Conservation (phyloP, 2,113 vertebrate genomes). For the Leucoraja erinaceus region DNA sequence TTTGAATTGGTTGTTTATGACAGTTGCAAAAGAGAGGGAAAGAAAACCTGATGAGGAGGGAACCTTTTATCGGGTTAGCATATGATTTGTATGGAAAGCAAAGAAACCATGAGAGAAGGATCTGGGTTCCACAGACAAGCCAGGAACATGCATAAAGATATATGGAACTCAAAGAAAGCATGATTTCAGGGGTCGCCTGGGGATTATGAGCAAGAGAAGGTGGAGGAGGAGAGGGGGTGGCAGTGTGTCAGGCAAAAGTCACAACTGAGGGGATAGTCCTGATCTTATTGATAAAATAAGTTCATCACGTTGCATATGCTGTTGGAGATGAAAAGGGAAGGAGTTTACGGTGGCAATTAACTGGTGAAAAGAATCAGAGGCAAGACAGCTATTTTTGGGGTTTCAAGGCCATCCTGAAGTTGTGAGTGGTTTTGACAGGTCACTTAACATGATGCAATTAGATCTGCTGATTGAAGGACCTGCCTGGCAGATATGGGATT, state of each 20-base stretch:
- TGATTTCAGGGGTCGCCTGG: not conserved
- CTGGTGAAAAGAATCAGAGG: not conserved
- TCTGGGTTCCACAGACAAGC: too few species aligned
- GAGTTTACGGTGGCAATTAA: not conserved
- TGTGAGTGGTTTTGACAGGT: not conserved
- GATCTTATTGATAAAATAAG: not conserved
- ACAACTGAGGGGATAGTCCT: not conserved
- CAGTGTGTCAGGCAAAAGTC: not conserved
- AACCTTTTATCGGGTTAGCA: not conserved
- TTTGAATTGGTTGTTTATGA: not conserved
- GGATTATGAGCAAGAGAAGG: not conserved
- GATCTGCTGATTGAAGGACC: not conserved
- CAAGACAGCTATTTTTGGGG: not conserved
- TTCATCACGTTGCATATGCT: not conserved
- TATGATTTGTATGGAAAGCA: too few species aligned
- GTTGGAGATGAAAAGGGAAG: not conserved
- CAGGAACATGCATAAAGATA: not conserved
- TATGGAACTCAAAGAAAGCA: not conserved
- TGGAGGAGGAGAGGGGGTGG: not conserved
- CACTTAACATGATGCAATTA: not conserved
- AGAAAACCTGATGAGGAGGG: not conserved
- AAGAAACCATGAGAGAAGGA: not conserved
- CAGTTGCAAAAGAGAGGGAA: not conserved
- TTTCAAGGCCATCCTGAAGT: not conserved
- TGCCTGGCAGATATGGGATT: not conserved